These are phyloP conservation scores for Drosophila parvula DNA, from an alignment of 1,140 invertebrate genomes.

Conservation along the genomic window DNA sequence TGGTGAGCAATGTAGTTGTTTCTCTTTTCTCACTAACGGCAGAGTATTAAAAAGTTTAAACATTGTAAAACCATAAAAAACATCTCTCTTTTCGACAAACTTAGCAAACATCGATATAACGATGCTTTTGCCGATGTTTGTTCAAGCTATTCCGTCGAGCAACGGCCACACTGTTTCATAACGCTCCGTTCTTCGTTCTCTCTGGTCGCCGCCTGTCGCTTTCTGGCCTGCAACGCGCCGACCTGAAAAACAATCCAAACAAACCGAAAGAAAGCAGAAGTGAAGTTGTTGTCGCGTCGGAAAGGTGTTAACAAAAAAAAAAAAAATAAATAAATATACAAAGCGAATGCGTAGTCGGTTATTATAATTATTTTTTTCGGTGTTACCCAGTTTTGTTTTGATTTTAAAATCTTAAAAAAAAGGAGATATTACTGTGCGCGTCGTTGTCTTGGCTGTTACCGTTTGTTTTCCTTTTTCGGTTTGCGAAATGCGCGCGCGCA, in stretches of 20 bases:
- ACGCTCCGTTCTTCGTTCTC: slow-evolving; percentile 1
- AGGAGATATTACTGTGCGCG: slow-evolving; percentile 15
- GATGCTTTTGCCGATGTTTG: not conserved
- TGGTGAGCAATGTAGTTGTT: not conserved
- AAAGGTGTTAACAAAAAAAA: slow-evolving; percentile 20
- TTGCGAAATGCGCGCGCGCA: slow-evolving; percentile 72
- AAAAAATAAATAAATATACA: slow-evolving; percentile 11
- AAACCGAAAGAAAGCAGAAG: slow-evolving; percentile 19
- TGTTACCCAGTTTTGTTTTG: slow-evolving; percentile 51
- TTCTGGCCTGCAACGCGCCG: slow-evolving; percentile 1
- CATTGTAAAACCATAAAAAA: not conserved
- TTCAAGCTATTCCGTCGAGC: not conserved
- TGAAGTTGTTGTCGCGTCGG: slow-evolving; percentile 40
- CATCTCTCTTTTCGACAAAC: not conserved
- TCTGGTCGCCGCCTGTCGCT: not conserved
- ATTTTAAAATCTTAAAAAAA: slow-evolving; percentile 9
- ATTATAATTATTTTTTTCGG: slow-evolving; percentile 42
- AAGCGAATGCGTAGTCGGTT: slow-evolving; percentile 5
- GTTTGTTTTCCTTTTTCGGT: slow-evolving; percentile 43
- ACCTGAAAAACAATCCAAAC: slow-evolving; percentile 2
- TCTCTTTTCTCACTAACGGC: not conserved
- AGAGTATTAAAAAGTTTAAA: not conserved
- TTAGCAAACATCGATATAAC: not conserved
- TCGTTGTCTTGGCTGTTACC: slow-evolving; percentile 24
- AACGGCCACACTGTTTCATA: not conserved